phyloP scores from a whole-genome alignment of 1,140 invertebrate genomes.

The Anadara kagoshimensis region DNA sequence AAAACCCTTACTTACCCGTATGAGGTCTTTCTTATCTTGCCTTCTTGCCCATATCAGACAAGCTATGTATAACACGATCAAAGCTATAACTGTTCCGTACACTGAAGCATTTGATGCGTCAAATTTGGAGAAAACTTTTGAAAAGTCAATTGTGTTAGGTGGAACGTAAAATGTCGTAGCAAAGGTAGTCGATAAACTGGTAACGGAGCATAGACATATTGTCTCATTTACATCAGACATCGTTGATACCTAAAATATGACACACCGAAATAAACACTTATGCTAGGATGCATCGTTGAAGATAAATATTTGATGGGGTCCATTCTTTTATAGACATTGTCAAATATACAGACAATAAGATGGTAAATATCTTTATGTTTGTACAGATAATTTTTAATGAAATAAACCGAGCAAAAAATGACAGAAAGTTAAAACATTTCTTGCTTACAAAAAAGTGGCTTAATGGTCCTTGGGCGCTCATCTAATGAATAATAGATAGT shows the following conservation, averaged over 20 bases:
- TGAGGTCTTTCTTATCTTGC: conserved; percentile 62
- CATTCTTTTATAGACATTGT: too few species aligned
- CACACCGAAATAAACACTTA: too few species aligned
- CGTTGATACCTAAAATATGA: neutral
- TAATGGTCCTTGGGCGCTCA: too few species aligned
- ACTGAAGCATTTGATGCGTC: conserved; percentile 57
- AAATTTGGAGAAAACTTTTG: conserved; percentile 73
- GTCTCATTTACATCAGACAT: conserved; percentile 30
- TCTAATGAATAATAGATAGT: too few species aligned
- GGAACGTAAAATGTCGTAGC: conserved; percentile 70
- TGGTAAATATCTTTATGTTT: too few species aligned
- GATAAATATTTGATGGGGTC: too few species aligned
- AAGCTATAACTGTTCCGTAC: conserved; percentile 71
- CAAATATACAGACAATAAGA: too few species aligned
- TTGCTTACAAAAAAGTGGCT: too few species aligned
- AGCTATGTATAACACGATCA: conserved; percentile 71
- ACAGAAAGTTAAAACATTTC: too few species aligned
- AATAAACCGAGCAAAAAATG: too few species aligned
- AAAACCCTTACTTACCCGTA: conserved; percentile 8
- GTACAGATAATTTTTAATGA: too few species aligned
- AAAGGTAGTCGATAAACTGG: conserved; percentile 29
- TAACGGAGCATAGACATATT: conserved; percentile 35
- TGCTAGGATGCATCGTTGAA: too few species aligned
- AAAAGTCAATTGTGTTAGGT: conserved; percentile 76
- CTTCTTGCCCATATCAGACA: conserved; percentile 70